Evolutionary conservation across 2,113 vertebrate genomes (phyloP), one percentile per base, ranked within the genome.

Genomic region (Mionectes macconnelli): DNA sequence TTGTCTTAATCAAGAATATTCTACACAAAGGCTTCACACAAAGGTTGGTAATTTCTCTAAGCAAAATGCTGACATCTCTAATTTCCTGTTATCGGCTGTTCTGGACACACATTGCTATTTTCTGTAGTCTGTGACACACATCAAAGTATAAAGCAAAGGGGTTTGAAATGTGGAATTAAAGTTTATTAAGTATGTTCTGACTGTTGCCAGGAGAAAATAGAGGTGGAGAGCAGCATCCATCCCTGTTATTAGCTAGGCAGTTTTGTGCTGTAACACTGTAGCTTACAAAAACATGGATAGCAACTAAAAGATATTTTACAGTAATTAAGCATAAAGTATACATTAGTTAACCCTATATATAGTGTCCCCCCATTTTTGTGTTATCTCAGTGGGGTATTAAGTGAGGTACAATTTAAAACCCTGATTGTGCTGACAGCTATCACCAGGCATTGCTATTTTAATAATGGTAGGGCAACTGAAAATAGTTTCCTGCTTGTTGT

Each of bases 1-100:
- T 93, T 95, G 69, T 94, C 86, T 94, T 93, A 56, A 72, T 94
- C 64, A 75, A 95, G 93, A 94, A 91, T 84, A 81, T 92, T 94
- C 87, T 73, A 70, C 67, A 68, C 42, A 72, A 91, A 89, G 35
- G 57, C 84, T 92, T 94, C 66, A 49, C 87, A 92, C 89, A 94
- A 89, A 92, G 56, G 77, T 86, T 77, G 52, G 76, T 67, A 68
- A 84, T 89, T 93, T 95, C 87, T 94, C 91, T 78, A 60, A 84
- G 86, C 63, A 92, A 88, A 95, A 96, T 70, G 90, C 92, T 93
- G 85, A 84, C 94, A 55, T 74, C 68, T 90, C 78, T 80, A 66
- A 83, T 94, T 93, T 96, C 63, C 40, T 17, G 11, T 85, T 88
- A 83, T 95, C 94, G 85, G 92, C 92, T 93, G 92, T 62, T 94